Evolutionary conservation across 2,113 vertebrate species (phyloP), one percentile per base, ranked within the genome.

Genomic region (Paracyprichromis sp.): DNA sequence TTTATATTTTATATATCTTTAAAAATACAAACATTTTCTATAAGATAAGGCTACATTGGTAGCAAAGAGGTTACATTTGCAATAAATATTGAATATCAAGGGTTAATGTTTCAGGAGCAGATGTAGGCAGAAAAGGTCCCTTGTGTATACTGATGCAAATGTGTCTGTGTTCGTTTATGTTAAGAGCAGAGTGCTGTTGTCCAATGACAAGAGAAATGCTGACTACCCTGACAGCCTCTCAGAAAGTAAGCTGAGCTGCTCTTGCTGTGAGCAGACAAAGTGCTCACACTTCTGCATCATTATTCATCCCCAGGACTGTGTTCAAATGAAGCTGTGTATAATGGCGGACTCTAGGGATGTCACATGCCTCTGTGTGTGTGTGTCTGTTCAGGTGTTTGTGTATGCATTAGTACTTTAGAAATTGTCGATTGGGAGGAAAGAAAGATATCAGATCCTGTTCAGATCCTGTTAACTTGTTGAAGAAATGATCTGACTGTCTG

Each of bases 191-290:
- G 85, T 53, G 71, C 84, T 86, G 87, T 81, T 82, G 71, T 87
- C 81, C 59, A 6, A 1, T 87, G 89, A 93, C 86, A 81, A 91
- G 92, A 94, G 91, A 91, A 91, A 88, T 80, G 83, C 88, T 71
- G 84, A 86, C 84, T 80, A 21, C 57, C 79, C 81, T 84, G 84
- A 90, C 87, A 84, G 71, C 73, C 85, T 90, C 63, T 79, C 21
- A 31, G 56, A 84, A 76, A 47, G 89, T 78, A 82, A 86, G 56
- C 83, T 13, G 83, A 79, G 86, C 57, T 53, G 85, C 83, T 52
- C 50, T 63, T 31, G 73, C 71, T 88, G 31, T 17, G 66, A 83
- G 89, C 53, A 38, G 66, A 86, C 76, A 78, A 21, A 80, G 36
- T 8, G 57, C 80, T 80, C 78, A 52, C 87, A 43, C 16, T 14